Conservation (phyloP, 2,113 vertebrate species). For the Serilophus lunatus region DNA sequence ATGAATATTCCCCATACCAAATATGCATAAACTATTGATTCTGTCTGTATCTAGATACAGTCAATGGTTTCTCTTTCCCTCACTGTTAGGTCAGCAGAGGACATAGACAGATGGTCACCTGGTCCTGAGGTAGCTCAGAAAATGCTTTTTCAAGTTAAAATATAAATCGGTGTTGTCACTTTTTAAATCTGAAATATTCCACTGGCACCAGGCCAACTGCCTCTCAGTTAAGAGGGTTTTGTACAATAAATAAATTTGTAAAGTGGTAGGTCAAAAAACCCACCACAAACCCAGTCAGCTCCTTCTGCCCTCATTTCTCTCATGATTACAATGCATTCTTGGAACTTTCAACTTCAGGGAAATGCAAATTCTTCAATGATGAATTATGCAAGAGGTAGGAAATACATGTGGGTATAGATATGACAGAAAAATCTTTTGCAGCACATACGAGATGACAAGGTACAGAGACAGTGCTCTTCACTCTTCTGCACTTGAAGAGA, state of each 20-base stretch:
- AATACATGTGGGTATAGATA: not conserved
- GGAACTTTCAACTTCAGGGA: conserved; percentile 14
- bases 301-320: not conserved
- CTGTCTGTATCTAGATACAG: not conserved
- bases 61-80: not conserved
- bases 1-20: not conserved
- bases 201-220: conserved; percentile 6
- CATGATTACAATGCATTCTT: not conserved
- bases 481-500: not conserved
- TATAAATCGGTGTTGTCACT: not conserved
- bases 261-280: not conserved
- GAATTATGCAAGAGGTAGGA: conserved; percentile 23
- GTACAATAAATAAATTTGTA: conserved; percentile 5
- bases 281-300: not conserved
- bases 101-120: not conserved
- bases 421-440: not conserved
- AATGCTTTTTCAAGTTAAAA: conserved; percentile 20
- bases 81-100: not conserved
- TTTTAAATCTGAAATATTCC: conserved; percentile 3
- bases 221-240: conserved; percentile 1
- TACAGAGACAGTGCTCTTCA: not conserved
- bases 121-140: not conserved
- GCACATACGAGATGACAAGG: not conserved
- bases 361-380: not conserved
- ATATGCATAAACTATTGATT: not conserved